Evolutionary conservation across 2,888 invertebrate genomes (phyloP).

Genomic region (Ernsta delagoae): DNA sequence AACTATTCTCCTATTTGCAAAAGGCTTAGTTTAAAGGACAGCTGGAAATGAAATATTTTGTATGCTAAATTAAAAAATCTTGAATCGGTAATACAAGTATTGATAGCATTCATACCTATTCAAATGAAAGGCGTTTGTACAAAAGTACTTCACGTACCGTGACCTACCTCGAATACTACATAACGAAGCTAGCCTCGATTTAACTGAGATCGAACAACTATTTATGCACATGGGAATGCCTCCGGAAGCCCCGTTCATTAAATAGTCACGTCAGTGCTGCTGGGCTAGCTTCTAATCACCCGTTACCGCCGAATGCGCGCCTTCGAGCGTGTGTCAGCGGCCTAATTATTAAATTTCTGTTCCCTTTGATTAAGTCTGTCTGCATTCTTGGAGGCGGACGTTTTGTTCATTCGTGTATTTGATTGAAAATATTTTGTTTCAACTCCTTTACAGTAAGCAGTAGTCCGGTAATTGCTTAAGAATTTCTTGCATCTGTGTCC

Average conservation of each 20-base stretch:
- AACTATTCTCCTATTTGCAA: neutral
- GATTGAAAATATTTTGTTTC: neutral
- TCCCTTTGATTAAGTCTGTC: neutral
- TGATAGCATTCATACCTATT: too few relatives aligned
- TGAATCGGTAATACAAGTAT: too few relatives aligned
- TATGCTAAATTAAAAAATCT: too few relatives aligned
- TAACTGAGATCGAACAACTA: neutral
- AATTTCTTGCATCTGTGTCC: too few relatives aligned
- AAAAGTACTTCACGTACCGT: neutral
- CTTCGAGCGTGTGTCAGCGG: conserved; percentile 28
- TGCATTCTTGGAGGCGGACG: neutral
- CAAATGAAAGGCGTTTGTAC: neutral
- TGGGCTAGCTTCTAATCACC: conserved; percentile 23
- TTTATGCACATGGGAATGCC: conserved; percentile 21
- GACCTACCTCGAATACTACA: neutral
- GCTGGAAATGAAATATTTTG: neutral
- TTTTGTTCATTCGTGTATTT: neutral
- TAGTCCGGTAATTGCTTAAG: too few relatives aligned
- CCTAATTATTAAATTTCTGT: conserved; percentile 31
- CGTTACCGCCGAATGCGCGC: conserved; percentile 18
- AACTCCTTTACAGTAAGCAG: too few relatives aligned
- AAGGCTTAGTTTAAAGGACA: neutral
- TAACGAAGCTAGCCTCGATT: neutral
- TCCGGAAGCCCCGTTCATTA: conserved; percentile 25
- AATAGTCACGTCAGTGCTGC: conserved; percentile 19